Evolutionary conservation across 2,888 invertebrate species (phyloP).

Genomic region (Hyposoter dolosus): DNA sequence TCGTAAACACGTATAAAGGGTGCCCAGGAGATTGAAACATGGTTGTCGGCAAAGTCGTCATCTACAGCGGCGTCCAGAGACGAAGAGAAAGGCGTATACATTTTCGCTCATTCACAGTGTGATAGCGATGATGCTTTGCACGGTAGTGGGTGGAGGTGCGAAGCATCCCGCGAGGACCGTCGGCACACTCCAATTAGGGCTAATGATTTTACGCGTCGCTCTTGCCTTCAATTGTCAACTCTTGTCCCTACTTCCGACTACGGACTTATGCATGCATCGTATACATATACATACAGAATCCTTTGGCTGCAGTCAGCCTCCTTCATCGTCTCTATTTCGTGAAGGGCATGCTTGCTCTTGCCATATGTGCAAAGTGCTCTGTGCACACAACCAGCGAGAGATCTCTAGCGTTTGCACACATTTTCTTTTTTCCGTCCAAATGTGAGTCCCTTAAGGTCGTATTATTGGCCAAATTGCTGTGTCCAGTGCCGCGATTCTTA

Average conservation of each 20-base stretch:
- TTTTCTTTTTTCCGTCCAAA: background rate
- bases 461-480: background rate
- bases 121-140: constrained; percentile 36
- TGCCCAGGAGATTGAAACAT: constrained; percentile 42
- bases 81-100: constrained; percentile 51
- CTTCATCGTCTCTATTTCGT: constrained; percentile 19
- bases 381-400: constrained; percentile 25
- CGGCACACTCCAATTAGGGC: constrained; percentile 80
- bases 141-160: constrained; percentile 34
- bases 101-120: constrained; percentile 42
- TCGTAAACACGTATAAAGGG: background rate
- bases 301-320: background rate
- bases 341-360: constrained; percentile 36
- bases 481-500: background rate
- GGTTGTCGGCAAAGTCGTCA: constrained; percentile 30
- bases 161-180: constrained; percentile 65
- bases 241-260: constrained; percentile 50
- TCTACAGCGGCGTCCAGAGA: constrained; percentile 52
- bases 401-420: background rate
- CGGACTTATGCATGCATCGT: background rate
- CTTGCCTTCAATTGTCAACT: constrained; percentile 69
- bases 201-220: constrained; percentile 79
- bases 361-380: constrained; percentile 26
- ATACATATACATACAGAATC: constrained; percentile 9
- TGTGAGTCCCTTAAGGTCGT: background rate